These are phyloP conservation scores for Glyphotaelius pellucidus DNA, from an alignment of 2,888 invertebrate species.

Conservation along the genomic window DNA sequence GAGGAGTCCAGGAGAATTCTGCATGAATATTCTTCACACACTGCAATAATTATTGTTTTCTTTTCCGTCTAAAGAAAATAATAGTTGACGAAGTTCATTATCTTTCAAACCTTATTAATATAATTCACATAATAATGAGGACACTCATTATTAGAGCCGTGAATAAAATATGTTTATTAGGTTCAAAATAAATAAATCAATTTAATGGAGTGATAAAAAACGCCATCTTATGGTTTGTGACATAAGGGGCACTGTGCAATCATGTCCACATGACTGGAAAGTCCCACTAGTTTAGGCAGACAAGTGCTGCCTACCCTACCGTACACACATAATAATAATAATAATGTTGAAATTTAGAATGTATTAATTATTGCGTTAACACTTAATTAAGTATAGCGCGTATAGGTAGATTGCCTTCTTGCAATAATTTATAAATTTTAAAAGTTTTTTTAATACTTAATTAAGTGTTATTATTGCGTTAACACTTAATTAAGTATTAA, in stretches of 20 bases:
- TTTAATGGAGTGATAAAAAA: not conserved
- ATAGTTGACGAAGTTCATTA: not conserved
- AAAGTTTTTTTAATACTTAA: too few species aligned
- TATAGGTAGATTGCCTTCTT: too few species aligned
- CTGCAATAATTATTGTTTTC: not conserved
- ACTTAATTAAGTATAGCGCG: too few species aligned
- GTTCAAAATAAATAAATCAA: not conserved
- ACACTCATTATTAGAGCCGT: not conserved
- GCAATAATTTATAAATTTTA: too few species aligned
- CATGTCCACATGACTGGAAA: not conserved
- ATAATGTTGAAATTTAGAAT: too few species aligned
- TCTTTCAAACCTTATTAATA: not conserved
- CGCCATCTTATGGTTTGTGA: not conserved
- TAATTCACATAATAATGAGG: not conserved
- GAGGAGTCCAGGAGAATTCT: not conserved
- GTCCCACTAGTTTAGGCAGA: not conserved
- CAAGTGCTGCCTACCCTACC: too few species aligned
- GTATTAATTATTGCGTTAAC: too few species aligned
- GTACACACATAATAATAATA: too few species aligned
- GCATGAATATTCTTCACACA: not conserved
- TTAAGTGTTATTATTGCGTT: too few species aligned
- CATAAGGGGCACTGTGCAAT: not conserved
- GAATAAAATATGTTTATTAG: not conserved
- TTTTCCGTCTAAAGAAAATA: not conserved
- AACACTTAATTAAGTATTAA: too few species aligned